Evolutionary conservation across 2,888 invertebrate genomes (phyloP).

Genomic region (Atherix ibis): DNA sequence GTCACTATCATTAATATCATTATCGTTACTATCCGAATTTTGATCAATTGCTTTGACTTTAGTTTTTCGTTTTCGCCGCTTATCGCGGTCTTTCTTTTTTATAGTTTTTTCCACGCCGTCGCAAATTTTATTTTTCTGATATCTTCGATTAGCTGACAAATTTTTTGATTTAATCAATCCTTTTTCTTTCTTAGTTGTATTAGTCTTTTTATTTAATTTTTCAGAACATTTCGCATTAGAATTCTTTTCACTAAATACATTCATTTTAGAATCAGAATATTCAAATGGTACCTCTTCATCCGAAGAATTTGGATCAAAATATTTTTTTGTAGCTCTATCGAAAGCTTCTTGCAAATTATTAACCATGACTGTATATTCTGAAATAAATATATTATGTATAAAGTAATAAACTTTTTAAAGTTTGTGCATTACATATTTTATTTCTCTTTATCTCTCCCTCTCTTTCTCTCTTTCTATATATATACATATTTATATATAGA

Average conservation of each 20-base stretch:
- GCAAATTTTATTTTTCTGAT: slow-evolving; percentile 6
- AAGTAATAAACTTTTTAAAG: too few species aligned
- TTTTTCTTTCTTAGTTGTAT: slow-evolving; percentile 14
- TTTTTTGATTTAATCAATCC: slow-evolving; percentile 11
- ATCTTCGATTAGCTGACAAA: slow-evolving; percentile 5
- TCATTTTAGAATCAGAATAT: slow-evolving; percentile 37
- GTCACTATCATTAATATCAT: too few species aligned
- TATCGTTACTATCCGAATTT: background rate
- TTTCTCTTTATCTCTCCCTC: too few species aligned
- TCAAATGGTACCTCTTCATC: slow-evolving; percentile 62
- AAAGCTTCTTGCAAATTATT: slow-evolving; percentile 68
- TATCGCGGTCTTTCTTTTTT: background rate
- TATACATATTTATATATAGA: too few species aligned
- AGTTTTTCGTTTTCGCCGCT: slow-evolving; percentile 3
- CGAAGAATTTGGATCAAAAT: slow-evolving; percentile 64
- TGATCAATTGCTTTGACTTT: too few species aligned
- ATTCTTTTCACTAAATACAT: slow-evolving; percentile 33
- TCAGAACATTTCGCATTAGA: slow-evolving; percentile 21
- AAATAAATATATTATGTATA: slow-evolving; percentile 18
- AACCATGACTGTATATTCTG: slow-evolving; percentile 81
- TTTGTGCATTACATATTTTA: slow-evolving; percentile 4
- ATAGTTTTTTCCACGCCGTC: slow-evolving; percentile 1
- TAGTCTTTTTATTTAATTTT: slow-evolving; percentile 18
- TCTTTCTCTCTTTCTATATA: too few species aligned
- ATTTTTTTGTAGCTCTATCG: slow-evolving; percentile 65